phyloP scores from a whole-genome alignment of 1,140 invertebrate species.

The Macrosteles quadrilineatus region DNA sequence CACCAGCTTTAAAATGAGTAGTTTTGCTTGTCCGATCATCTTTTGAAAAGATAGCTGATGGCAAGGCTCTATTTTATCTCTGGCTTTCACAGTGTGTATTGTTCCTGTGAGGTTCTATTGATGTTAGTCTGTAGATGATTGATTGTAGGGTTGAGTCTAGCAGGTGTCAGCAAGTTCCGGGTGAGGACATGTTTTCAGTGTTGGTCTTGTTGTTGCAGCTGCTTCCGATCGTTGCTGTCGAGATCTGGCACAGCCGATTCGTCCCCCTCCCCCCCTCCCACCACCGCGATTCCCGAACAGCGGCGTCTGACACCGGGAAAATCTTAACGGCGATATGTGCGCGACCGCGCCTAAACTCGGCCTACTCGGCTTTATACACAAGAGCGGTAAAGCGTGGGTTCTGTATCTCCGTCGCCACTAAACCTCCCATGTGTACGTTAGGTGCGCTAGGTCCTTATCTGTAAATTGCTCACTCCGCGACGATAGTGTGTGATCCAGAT shows the following conservation, averaged over 20 bases:
- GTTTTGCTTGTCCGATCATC: too few species aligned
- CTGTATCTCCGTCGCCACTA: conserved; percentile 54
- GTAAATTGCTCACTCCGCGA: conserved; percentile 42
- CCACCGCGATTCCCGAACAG: conserved; percentile 66
- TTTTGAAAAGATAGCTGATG: too few species aligned
- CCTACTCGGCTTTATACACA: conserved; percentile 55
- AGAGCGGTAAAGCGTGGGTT: conserved; percentile 58
- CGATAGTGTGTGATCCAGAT: conserved; percentile 17
- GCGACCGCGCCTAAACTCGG: conserved; percentile 45
- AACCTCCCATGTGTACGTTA: conserved; percentile 38
- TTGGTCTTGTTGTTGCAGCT: conserved; percentile 53
- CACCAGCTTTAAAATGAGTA: too few species aligned
- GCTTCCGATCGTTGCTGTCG: conserved; percentile 64
- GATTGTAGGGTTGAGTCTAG: too few species aligned
- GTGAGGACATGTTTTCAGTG: too few species aligned
- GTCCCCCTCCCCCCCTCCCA: conserved; percentile 65
- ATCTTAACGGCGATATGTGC: conserved; percentile 49
- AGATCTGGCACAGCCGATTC: conserved; percentile 55
- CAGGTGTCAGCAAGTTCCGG: too few species aligned
- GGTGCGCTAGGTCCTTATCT: conserved; percentile 34
- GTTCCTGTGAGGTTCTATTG: too few species aligned
- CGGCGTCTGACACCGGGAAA: conserved; percentile 70
- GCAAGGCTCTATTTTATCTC: too few species aligned
- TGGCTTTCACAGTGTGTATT: too few species aligned
- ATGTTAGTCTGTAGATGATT: too few species aligned